These are phyloP conservation scores for Deroplatys truncata DNA, from an alignment of 2,888 invertebrate genomes.

Conservation along the genomic window DNA sequence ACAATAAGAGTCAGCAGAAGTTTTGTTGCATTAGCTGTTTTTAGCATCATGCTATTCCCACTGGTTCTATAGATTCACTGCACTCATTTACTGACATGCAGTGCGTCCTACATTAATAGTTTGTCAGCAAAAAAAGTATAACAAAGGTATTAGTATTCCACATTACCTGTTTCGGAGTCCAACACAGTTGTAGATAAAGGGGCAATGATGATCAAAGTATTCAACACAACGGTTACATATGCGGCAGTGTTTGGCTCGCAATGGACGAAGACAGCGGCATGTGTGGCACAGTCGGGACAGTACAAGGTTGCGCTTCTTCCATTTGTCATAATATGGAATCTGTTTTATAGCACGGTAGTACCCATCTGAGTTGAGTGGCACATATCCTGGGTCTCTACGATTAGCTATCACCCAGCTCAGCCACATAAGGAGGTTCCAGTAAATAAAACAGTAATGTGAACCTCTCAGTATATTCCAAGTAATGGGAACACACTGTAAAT, in stretches of 20 bases:
- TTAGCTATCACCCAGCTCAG: constrained; percentile 87
- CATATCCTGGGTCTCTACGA: constrained; percentile 83
- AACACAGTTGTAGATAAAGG: constrained; percentile 93
- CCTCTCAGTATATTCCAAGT: constrained; percentile 85
- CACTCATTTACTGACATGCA: too few relatives aligned
- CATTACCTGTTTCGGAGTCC: constrained; percentile 73
- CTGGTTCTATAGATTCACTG: too few relatives aligned
- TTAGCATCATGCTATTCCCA: too few relatives aligned
- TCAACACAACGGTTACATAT: constrained; percentile 79
- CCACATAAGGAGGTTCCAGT: constrained; percentile 92
- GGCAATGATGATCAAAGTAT: constrained; percentile 93
- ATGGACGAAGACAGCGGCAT: constrained; percentile 79
- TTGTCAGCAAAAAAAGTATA: too few relatives aligned
- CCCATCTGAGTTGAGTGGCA: constrained; percentile 83
- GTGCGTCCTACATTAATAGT: too few relatives aligned
- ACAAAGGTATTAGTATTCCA: too few relatives aligned
- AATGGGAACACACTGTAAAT: constrained; percentile 72
- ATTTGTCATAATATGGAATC: constrained; percentile 88
- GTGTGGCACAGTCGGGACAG: constrained; percentile 84
- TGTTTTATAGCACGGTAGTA: constrained; percentile 88
- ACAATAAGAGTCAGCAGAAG: too few relatives aligned
- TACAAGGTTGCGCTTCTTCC: constrained; percentile 77
- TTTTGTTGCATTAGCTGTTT: too few relatives aligned
- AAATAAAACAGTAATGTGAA: constrained; percentile 85
- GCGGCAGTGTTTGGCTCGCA: constrained; percentile 87